Conservation (phyloP, 2,797 vertebrate species). For the Chaetophractus vellerosus region DNA sequence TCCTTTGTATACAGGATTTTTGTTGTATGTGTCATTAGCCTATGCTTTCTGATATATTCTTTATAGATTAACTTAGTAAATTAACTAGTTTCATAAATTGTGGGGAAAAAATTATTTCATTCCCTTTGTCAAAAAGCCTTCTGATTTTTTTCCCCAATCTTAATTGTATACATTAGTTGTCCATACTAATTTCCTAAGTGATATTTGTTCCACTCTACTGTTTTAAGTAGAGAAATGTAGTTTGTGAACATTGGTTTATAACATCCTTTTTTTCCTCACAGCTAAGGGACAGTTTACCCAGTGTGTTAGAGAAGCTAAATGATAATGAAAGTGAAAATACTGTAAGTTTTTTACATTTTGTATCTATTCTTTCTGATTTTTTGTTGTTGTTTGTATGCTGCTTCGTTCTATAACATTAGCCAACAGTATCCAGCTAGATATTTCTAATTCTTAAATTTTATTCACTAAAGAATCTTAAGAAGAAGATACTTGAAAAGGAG, state of each 20-base stretch:
- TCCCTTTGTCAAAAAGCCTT: conserved; percentile 27
- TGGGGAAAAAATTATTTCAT: conserved; percentile 29
- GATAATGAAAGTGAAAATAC: conserved; percentile 91
- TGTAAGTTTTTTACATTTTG: conserved; percentile 85
- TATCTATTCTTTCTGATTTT: not conserved
- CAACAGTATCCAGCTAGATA: conserved; percentile 25
- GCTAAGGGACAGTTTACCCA: conserved; percentile 86
- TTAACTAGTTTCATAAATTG: conserved; percentile 44
- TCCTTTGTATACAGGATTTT: conserved; percentile 1
- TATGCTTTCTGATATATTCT: conserved; percentile 42
- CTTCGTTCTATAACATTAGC: conserved; percentile 31
- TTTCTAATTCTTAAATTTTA: conserved; percentile 63
- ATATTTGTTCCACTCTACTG: not conserved
- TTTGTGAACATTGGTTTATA: not conserved
- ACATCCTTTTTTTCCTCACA: conserved; percentile 82
- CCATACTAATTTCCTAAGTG: not conserved
- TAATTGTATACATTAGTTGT: not conserved
- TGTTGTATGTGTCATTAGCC: conserved; percentile 30
- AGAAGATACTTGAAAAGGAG: conserved; percentile 90
- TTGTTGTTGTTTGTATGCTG: conserved; percentile 32
- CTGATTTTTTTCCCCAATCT: not conserved
- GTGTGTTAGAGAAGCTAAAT: conserved; percentile 88
- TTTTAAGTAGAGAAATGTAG: not conserved
- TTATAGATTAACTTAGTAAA: conserved; percentile 52
- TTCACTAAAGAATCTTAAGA: conserved; percentile 90